phyloP scores from a whole-genome alignment of 2,797 vertebrate species.

The Synaphobranchus kaupii region DNA sequence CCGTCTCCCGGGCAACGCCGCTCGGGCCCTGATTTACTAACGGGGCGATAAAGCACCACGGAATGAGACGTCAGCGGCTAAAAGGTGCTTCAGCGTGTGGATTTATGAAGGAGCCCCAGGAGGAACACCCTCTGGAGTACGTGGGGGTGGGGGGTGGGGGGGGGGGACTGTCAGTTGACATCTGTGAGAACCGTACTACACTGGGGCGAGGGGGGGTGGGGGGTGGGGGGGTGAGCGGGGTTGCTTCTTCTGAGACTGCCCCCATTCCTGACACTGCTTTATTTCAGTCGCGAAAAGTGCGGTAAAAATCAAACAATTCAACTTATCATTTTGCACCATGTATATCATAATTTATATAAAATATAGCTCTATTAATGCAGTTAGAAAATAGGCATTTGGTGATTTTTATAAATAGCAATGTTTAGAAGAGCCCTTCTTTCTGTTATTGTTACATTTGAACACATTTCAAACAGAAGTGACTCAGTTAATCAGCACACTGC shows the following conservation, averaged over 20 bases:
- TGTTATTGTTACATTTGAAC: too few species aligned
- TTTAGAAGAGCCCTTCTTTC: background rate
- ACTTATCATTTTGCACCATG: background rate
- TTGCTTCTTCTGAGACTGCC: background rate
- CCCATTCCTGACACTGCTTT: background rate
- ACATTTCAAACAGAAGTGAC: too few species aligned
- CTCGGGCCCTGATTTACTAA: background rate
- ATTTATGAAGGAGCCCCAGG: background rate
- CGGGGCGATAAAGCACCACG: background rate
- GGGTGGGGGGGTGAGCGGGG: background rate
- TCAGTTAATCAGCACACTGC: slow-evolving; percentile 33
- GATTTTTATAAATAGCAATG: slow-evolving; percentile 15
- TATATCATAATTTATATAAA: slow-evolving; percentile 1
- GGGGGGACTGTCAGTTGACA: background rate
- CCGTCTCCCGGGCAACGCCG: background rate
- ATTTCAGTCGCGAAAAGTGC: background rate
- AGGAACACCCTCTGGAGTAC: background rate
- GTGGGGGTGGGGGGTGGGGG: background rate
- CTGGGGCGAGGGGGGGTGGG: background rate
- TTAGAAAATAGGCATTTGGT: slow-evolving; percentile 7
- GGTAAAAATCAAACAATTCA: slow-evolving; percentile 4
- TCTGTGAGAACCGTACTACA: background rate
- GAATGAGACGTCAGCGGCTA: background rate
- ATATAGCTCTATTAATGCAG: slow-evolving; percentile 3
- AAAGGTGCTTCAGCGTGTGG: background rate